Evolutionary conservation across 2,888 invertebrate species (phyloP).

Genomic region (Antheraea assamensis): DNA sequence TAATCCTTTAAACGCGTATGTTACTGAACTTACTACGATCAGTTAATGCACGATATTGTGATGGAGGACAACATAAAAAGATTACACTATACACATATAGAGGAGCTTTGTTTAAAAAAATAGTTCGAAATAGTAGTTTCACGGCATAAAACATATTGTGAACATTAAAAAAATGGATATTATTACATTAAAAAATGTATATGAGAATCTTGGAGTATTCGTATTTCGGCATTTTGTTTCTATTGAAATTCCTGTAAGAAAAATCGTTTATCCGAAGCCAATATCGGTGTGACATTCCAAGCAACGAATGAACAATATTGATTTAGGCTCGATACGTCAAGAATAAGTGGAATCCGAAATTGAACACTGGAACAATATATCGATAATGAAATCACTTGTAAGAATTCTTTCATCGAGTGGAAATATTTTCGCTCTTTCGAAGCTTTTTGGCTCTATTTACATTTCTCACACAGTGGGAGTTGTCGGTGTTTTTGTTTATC

Average conservation of each 20-base stretch:
- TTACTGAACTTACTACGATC: neutral
- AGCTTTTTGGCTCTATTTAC: slow-evolving; percentile 18
- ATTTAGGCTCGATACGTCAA: slow-evolving; percentile 28
- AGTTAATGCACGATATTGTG: neutral
- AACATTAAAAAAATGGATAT: neutral
- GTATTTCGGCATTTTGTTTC: slow-evolving; percentile 4
- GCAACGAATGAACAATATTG: slow-evolving; percentile 30
- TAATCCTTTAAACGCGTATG: neutral
- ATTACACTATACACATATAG: too few relatives aligned
- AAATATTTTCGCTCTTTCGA: slow-evolving; percentile 23
- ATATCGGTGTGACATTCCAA: slow-evolving; percentile 23
- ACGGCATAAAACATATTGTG: too few relatives aligned
- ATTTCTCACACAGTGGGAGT: neutral
- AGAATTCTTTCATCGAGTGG: slow-evolving; percentile 27
- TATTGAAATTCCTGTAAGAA: slow-evolving; percentile 15
- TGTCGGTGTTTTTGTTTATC: neutral
- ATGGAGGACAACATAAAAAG: too few relatives aligned
- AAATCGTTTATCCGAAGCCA: slow-evolving; percentile 20
- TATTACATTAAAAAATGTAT: neutral
- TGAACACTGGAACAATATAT: slow-evolving; percentile 33
- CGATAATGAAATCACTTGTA: slow-evolving; percentile 31
- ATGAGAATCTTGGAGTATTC: neutral
- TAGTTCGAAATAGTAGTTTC: too few relatives aligned
- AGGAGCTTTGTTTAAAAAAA: too few relatives aligned
- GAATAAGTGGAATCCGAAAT: slow-evolving; percentile 29